A percentile compares a stretch with the other conserved stretches of the same genome.
Conservation (phyloP, 2,888 invertebrate genomes). For the Torymus aiolomorphi region DNA sequence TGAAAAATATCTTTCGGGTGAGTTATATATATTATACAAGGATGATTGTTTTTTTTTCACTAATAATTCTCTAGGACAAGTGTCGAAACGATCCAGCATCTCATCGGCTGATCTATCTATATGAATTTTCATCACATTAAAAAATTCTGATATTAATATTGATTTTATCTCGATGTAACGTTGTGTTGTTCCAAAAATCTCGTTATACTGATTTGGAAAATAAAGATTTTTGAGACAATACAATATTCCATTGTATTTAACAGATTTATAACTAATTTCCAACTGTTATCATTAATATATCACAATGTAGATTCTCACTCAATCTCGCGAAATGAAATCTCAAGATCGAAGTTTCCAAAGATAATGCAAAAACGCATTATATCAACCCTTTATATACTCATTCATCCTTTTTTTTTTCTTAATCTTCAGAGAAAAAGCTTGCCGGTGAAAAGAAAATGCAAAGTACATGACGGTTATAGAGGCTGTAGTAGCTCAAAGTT, state of each 20-base stretch:
- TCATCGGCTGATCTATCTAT: neutral
- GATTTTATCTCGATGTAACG: neutral
- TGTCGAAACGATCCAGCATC: neutral
- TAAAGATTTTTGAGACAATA: neutral
- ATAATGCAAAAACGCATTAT: neutral
- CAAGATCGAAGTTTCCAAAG: slow-evolving; percentile 9
- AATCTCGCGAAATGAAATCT: slow-evolving; percentile 20
- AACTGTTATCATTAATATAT: slow-evolving; percentile 19
- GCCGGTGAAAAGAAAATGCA: no score
- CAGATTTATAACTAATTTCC: neutral
- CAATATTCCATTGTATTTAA: neutral
- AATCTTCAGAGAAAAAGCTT: no score
- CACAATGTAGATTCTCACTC: slow-evolving; percentile 38
- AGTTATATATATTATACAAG: neutral
- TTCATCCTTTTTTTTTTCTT: no score
- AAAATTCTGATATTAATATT: neutral
- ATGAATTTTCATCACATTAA: neutral
- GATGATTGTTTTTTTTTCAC: neutral
- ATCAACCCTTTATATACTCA: neutral
- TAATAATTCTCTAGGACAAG: neutral
- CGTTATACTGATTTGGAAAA: neutral
- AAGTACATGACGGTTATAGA: no score
- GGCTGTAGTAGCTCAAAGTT: no score
- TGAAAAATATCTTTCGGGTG: neutral
- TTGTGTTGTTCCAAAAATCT: neutral